Conservation (phyloP, 2,113 vertebrate species). For the Eretmochelys imbricata region DNA sequence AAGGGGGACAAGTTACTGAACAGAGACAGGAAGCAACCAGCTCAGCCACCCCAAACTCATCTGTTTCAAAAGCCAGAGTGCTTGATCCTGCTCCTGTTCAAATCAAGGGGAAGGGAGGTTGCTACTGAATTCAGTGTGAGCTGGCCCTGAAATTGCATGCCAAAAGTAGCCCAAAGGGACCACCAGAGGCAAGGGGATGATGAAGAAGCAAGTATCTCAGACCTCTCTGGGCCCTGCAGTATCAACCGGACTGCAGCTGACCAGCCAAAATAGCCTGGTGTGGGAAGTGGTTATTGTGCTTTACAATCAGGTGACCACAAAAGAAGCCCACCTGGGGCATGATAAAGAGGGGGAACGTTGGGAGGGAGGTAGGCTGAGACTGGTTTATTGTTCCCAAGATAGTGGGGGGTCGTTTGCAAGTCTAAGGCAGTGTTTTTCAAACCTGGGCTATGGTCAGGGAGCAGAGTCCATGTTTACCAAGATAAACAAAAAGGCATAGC, state of each 20-base stretch:
- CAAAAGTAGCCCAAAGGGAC: not conserved
- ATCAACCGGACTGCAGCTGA: not conserved
- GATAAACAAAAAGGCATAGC: not conserved
- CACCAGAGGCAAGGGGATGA: not conserved
- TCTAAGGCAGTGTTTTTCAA: not conserved
- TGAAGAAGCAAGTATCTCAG: accelerated
- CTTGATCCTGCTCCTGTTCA: accelerated
- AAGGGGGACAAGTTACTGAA: not conserved
- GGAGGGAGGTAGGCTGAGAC: not conserved
- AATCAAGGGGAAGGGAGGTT: accelerated
- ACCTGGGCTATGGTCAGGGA: not conserved
- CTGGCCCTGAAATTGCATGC: not conserved
- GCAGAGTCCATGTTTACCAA: accelerated
- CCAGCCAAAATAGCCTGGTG: not conserved
- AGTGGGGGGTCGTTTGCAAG: accelerated
- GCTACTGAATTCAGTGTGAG: not conserved
- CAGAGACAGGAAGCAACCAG: not conserved
- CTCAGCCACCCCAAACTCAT: not conserved
- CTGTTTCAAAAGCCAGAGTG: not conserved
- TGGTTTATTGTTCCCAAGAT: accelerated
- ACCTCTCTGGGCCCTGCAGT: not conserved
- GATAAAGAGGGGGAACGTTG: accelerated
- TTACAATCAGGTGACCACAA: accelerated
- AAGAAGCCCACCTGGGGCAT: accelerated
- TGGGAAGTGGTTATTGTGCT: accelerated